Evolutionary conservation across 1,140 invertebrate species (phyloP).

Genomic region (Brachionus angularis): DNA sequence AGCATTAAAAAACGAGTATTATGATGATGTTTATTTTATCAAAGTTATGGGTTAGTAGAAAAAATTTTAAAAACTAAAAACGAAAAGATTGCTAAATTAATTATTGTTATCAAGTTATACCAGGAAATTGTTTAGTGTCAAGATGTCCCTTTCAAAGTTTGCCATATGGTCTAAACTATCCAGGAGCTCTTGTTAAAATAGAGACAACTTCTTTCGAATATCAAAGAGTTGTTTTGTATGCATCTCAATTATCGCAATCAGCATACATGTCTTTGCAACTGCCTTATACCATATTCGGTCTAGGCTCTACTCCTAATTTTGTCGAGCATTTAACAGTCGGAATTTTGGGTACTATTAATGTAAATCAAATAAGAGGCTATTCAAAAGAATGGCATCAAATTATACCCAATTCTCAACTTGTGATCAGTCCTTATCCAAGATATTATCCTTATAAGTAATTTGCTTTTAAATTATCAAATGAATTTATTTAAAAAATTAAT

Average conservation of each 20-base stretch:
- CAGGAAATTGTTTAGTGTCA: not conserved
- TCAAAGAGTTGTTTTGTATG: conserved; percentile 48
- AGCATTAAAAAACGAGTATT: conserved; percentile 78
- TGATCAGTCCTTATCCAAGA: conserved; percentile 82
- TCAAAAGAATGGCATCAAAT: conserved; percentile 73
- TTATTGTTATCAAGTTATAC: not conserved
- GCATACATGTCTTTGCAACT: conserved; percentile 84
- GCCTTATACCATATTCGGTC: conserved; percentile 88
- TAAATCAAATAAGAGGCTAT: conserved; percentile 15
- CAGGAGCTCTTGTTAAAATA: conserved; percentile 80
- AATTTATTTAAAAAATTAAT: not conserved
- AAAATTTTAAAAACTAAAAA: not conserved
- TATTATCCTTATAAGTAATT: conserved; percentile 66
- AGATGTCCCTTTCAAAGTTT: conserved; percentile 17
- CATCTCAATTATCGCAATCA: conserved; percentile 83
- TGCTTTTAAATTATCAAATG: not conserved
- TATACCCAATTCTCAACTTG: conserved; percentile 94
- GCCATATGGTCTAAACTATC: conserved; percentile 80
- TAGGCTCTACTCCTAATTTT: conserved; percentile 94
- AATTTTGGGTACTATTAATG: conserved; percentile 60
- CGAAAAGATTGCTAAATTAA: not conserved
- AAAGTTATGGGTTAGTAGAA: conserved; percentile 69
- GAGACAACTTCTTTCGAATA: conserved; percentile 63
- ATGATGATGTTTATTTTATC: conserved; percentile 89
- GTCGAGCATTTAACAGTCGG: conserved; percentile 82